A percentile compares a stretch with the other conserved stretches of the same genome.
Conservation (phyloP, 2,888 invertebrate species). For the Hydriomena furcata region DNA sequence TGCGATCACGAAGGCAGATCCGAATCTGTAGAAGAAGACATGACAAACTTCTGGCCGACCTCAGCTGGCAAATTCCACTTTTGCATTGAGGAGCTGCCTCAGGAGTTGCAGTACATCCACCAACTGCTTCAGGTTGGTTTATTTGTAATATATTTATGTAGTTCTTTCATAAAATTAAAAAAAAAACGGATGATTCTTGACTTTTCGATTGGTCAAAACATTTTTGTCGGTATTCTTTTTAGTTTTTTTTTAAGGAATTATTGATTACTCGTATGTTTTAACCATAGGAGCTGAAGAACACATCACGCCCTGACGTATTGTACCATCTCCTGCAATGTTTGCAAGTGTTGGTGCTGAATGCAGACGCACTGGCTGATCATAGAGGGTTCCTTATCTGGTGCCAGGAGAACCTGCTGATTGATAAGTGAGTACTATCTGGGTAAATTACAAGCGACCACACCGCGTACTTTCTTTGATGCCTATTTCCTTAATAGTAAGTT, state of each 20-base stretch:
- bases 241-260: neutral
- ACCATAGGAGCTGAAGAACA: constrained; percentile 88
- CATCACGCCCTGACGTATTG: constrained; percentile 95
- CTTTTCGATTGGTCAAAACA: no score
- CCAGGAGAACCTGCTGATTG: constrained; percentile 96
- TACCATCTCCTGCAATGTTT: constrained; percentile 96
- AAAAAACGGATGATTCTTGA: no score
- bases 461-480: no score
- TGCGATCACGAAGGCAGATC: constrained; percentile 89
- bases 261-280: no score
- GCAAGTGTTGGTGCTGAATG: constrained; percentile 95
- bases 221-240: constrained; percentile 50
- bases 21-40: constrained; percentile 88
- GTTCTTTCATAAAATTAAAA: no score
- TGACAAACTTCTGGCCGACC: constrained; percentile 96
- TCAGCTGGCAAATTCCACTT: constrained; percentile 97
- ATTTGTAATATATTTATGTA: no score
- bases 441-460: no score
- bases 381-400: constrained; percentile 97
- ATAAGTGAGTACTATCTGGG: constrained; percentile 86
- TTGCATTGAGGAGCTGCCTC: constrained; percentile 93
- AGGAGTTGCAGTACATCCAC: constrained; percentile 96
- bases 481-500: no score
- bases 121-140: constrained; percentile 94
- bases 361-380: constrained; percentile 96